phyloP scores from a whole-genome alignment of 2,888 invertebrate species.

The Tenthredo notha region DNA sequence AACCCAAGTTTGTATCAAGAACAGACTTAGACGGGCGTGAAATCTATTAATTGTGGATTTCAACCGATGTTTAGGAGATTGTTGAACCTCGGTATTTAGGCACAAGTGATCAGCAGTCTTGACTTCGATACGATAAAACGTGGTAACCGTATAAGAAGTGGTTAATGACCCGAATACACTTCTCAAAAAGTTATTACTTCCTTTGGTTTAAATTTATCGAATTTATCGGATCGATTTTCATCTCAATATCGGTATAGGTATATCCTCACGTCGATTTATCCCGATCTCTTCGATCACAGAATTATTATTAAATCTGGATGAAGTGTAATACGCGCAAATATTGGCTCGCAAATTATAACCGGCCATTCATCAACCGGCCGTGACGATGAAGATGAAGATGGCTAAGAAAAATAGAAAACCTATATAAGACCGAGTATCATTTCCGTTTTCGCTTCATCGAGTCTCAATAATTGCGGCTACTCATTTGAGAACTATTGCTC shows the following conservation, averaged over 20 bases:
- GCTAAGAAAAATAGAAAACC: background rate
- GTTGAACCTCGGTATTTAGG: constrained; percentile 47
- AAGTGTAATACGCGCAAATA: background rate
- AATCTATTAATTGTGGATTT: constrained; percentile 65
- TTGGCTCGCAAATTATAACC: constrained; percentile 5
- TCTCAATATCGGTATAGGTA: background rate
- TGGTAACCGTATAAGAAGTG: constrained; percentile 1
- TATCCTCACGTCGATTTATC: no score
- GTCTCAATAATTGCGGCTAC: constrained; percentile 41
- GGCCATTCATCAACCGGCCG: constrained; percentile 15
- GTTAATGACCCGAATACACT: constrained; percentile 38
- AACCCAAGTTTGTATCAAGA: background rate
- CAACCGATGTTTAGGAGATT: constrained; percentile 57
- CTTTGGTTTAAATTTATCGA: background rate
- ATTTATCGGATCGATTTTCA: background rate
- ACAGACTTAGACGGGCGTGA: constrained; percentile 60
- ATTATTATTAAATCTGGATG: background rate
- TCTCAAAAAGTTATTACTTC: background rate
- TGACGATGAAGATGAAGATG: constrained; percentile 23
- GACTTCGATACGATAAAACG: background rate
- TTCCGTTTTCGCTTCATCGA: constrained; percentile 31
- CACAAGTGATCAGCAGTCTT: constrained; percentile 25
- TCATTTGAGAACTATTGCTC: constrained; percentile 29
- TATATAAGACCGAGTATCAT: background rate
- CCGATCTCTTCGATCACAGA: background rate